Evolutionary conservation across 2,113 vertebrate genomes (phyloP), one percentile per base, ranked within the genome.

Genomic region (Mungos mungo): DNA sequence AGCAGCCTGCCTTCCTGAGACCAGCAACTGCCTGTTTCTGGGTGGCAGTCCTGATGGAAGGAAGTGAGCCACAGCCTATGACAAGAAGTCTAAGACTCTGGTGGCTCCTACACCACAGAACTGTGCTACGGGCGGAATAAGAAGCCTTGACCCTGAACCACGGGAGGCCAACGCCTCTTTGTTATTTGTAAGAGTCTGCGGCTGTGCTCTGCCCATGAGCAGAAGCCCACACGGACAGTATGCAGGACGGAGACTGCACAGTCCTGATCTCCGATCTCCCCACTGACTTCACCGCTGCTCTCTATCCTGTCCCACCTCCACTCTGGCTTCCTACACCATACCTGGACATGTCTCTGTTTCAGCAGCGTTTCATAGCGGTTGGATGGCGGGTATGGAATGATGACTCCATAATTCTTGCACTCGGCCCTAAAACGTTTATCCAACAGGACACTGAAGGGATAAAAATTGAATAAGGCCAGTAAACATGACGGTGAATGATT

Each of bases 391-490:
- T 99, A 99, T 0, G 99, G 99, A 96, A 99, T 99, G 98, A 99
- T 99, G 97, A 99, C 99, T 0, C 99, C 99, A 0, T 99, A 99
- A 98, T 99, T 99, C 99, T 99, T 99, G 98, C 99, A 99, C 94
- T 99, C 99, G 0, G 99, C 99, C 88, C 99, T 99, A 98, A 99
- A 99, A 84, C 99, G 99, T 98, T 99, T 99, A 98, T 99, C 99
- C 92, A 99, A 90, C 41, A 99, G 98, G 93, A 99, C 99, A 91
- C 99, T 99, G 98, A 96, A 98, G 92, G 92, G 13, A 84, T 69
- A 90, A 98, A 35, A 41, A 33, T 29, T 4, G 97, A 2, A 74
- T 2, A 33, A 90, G 63, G 9, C 2, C 52, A 74, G 65, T 54
- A 13, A 96, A 41, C 1, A 33, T 0, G 68, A 69, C 38, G 4